phyloP scores from a whole-genome alignment of 2,888 invertebrate species.

The Xestobium rufovillosum region DNA sequence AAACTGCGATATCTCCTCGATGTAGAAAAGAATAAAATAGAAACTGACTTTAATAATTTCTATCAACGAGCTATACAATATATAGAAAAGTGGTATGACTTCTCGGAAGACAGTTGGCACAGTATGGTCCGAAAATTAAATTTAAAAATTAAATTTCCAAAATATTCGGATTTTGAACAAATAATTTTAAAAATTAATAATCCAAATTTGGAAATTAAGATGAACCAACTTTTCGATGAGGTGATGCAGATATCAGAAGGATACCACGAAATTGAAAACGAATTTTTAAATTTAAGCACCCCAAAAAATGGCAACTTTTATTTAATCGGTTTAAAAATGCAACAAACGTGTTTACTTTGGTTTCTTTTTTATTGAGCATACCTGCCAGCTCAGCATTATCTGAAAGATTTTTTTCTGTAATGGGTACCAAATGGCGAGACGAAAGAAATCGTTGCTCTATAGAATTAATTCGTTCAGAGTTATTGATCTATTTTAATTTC shows the following conservation, averaged over 20 bases:
- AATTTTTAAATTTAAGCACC: conserved; percentile 1
- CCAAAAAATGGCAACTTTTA: background rate
- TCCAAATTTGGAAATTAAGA: background rate
- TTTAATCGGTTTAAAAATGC: background rate
- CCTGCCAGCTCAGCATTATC: conserved; percentile 1
- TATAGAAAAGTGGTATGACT: too few species aligned
- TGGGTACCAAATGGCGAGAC: background rate
- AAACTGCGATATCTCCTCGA: too few species aligned
- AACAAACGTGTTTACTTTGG: background rate
- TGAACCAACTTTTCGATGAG: background rate
- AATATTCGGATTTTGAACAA: too few species aligned
- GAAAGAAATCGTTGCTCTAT: conserved; percentile 3
- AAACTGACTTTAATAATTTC: too few species aligned
- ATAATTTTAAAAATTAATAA: conserved; percentile 1
- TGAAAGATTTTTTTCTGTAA: conserved; percentile 1
- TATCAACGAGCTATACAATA: too few species aligned
- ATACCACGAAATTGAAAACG: background rate
- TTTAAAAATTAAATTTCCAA: too few species aligned
- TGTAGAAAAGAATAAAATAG: too few species aligned
- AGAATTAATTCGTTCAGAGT: background rate
- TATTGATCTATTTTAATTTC: background rate
- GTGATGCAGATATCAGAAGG: background rate
- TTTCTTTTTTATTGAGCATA: background rate
- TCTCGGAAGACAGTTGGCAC: too few species aligned
- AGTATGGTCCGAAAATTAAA: too few species aligned